phyloP scores from a whole-genome alignment of 2,797 vertebrate species.

The Austrolebias charrua region DNA sequence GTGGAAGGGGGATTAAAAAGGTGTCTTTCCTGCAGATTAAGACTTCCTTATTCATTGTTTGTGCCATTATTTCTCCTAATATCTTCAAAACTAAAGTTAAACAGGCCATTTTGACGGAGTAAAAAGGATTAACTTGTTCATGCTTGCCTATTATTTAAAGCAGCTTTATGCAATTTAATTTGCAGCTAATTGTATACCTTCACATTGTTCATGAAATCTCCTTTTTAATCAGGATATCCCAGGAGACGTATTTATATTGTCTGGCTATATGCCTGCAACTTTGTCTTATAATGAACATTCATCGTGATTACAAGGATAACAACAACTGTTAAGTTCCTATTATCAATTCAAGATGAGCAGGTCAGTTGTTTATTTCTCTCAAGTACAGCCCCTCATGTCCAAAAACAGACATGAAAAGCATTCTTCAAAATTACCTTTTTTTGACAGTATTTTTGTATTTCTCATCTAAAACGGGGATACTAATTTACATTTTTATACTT shows the following conservation, averaged over 20 bases:
- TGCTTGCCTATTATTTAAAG: constrained; percentile 59
- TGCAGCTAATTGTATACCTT: constrained; percentile 70
- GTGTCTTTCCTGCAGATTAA: constrained; percentile 71
- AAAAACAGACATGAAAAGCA: neutral
- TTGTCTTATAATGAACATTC: constrained; percentile 59
- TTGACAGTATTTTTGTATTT: too few species aligned
- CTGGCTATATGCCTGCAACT: constrained; percentile 46
- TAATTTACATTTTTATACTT: too few species aligned
- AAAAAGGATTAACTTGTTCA: constrained; percentile 71
- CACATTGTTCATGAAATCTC: constrained; percentile 67
- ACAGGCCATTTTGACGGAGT: constrained; percentile 63
- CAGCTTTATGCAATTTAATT: constrained; percentile 72
- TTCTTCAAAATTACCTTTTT: too few species aligned
- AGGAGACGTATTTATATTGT: constrained; percentile 51
- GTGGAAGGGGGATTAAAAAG: constrained; percentile 68
- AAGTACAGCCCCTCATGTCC: neutral
- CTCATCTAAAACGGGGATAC: too few species aligned
- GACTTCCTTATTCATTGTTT: constrained; percentile 74
- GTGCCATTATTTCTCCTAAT: constrained; percentile 60
- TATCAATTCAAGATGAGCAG: neutral
- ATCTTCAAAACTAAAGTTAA: constrained; percentile 54
- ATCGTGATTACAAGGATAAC: constrained; percentile 30
- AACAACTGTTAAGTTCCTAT: neutral
- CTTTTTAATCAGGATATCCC: constrained; percentile 72
- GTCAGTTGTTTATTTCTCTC: neutral